These are phyloP conservation scores for Andrena trimmerana DNA, from an alignment of 2,888 invertebrate species.

Conservation along the genomic window DNA sequence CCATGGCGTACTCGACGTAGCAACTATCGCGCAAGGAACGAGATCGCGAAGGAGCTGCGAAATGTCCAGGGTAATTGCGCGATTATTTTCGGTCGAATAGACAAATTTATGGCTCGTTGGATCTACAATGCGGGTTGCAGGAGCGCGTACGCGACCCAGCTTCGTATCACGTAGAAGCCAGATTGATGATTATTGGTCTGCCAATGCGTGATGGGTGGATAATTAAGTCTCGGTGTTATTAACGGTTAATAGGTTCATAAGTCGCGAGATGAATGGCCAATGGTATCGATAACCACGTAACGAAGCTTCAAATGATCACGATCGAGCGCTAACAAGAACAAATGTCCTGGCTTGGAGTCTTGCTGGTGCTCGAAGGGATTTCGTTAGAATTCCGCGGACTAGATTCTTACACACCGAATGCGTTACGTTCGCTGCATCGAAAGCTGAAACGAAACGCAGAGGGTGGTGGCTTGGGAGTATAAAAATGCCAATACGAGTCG, in stretches of 20 bases:
- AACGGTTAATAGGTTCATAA: slow-evolving; percentile 25
- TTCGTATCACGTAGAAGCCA: slow-evolving; percentile 3
- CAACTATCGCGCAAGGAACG: not conserved
- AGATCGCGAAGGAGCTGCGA: not conserved
- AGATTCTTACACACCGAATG: not conserved
- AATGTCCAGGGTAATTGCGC: slow-evolving; percentile 5
- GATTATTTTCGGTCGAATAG: slow-evolving; percentile 33
- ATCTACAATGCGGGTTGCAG: not conserved
- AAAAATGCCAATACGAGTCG: not conserved
- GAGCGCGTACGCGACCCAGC: not conserved
- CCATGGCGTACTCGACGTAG: not conserved
- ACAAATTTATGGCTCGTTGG: slow-evolving; percentile 32
- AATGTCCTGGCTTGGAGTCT: not conserved
- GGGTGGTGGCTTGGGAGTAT: too few species aligned
- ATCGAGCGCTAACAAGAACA: slow-evolving; percentile 5
- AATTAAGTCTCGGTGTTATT: slow-evolving; percentile 55
- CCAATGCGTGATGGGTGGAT: slow-evolving; percentile 48
- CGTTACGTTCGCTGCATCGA: too few species aligned
- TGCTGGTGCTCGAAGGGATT: slow-evolving; percentile 8
- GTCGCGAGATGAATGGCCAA: slow-evolving; percentile 22
- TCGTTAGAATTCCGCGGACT: not conserved
- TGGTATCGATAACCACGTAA: slow-evolving; percentile 1
- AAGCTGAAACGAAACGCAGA: too few species aligned
- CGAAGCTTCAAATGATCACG: slow-evolving; percentile 8
- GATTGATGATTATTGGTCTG: slow-evolving; percentile 57